Base-by-base conservation (phyloP, 2,888 invertebrate species). In the Camptogramma bilineatum region DNA sequence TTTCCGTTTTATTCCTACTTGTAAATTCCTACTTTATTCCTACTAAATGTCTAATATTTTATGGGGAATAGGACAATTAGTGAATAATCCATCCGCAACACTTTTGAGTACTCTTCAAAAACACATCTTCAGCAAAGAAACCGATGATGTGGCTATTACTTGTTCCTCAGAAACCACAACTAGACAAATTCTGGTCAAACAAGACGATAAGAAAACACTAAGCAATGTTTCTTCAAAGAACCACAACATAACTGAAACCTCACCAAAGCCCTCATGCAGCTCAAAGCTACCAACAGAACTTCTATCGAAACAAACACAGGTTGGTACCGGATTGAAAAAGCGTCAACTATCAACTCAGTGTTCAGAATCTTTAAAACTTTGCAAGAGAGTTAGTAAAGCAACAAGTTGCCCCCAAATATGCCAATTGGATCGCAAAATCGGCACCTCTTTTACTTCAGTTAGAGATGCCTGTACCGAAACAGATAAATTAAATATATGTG, bases 41-140 rank as follows among this genome's bases (percentile, higher is more conserved):
- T 28, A 7, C 7, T 28, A 13, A 18, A 89, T 88, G 88, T 70
- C 84, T 46, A 74, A 72, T 52, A 77, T 86, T 70, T 72, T 89
- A 44, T 86, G 85, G 86, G 79, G 83, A 56, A 74, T 90, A 42
- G 82, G 82, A 17, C 82, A 88, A 65, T 75, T 90, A n/a, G 74
- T 84, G 10, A 85, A 81, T 61, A 84, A 89, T 70, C 88, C 90
- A 31, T 85, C 89, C 0, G 72, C 80, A 16, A 81, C 85, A 39
- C 47, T 90, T 39, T 70, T 86, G 52, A 76, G 76, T 62, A 79
- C 80, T 42, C 61, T 88, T 55, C 78, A 75, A 34, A 73, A 75
- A 16, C 76, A 76, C 52, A 62, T 85, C 52, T 77, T 74, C 52
- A 69, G 63, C 61, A 70, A 59, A 31, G 24, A 64, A 19, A 18